Percentiles rank a stretch among this genome's conserved stretches.
phyloP scores from a whole-genome alignment of 2,113 vertebrate species.

The Chamaea fasciata region DNA sequence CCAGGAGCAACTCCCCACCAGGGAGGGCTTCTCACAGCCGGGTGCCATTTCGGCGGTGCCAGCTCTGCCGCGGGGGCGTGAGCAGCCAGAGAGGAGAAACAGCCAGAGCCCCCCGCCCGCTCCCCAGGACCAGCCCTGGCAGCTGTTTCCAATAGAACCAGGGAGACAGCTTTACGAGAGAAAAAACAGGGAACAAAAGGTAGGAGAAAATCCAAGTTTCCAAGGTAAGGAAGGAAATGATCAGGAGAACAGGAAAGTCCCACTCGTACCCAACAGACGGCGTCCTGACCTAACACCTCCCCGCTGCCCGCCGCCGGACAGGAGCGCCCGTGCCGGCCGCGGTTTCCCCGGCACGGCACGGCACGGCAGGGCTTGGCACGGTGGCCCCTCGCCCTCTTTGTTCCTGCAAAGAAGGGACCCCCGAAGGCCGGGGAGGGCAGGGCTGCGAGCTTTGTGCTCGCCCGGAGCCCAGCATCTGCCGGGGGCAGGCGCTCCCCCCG shows the following conservation, averaged over 20 bases:
- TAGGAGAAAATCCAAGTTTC: slow-evolving; percentile 61
- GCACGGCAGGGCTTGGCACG: not conserved
- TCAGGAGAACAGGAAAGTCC: slow-evolving; percentile 59
- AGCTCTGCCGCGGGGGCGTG: accelerated
- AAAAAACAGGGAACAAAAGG: slow-evolving; percentile 52
- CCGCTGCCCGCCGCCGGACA: not conserved
- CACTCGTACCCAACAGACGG: slow-evolving; percentile 34
- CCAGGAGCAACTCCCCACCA: not conserved
- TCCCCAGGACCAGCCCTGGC: not conserved
- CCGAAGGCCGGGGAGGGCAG: slow-evolving; percentile 60
- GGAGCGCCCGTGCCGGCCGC: not conserved
- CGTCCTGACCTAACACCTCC: slow-evolving; percentile 23
- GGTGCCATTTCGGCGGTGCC: not conserved
- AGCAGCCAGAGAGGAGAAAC: not conserved
- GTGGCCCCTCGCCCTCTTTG: slow-evolving; percentile 41
- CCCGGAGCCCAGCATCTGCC: slow-evolving; percentile 62
- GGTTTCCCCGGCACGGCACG: not conserved
- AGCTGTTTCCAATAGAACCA: slow-evolving; percentile 51
- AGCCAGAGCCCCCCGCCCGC: not conserved
- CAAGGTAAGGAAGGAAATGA: slow-evolving; percentile 70
- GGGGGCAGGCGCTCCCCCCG: not conserved
- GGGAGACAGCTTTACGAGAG: not conserved
- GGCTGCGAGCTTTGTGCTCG: slow-evolving; percentile 66
- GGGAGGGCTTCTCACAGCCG: accelerated
- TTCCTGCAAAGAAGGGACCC: slow-evolving; percentile 56